These are phyloP conservation scores for Aphidius gifuensis DNA, from an alignment of 1,140 invertebrate species.

Conservation along the genomic window DNA sequence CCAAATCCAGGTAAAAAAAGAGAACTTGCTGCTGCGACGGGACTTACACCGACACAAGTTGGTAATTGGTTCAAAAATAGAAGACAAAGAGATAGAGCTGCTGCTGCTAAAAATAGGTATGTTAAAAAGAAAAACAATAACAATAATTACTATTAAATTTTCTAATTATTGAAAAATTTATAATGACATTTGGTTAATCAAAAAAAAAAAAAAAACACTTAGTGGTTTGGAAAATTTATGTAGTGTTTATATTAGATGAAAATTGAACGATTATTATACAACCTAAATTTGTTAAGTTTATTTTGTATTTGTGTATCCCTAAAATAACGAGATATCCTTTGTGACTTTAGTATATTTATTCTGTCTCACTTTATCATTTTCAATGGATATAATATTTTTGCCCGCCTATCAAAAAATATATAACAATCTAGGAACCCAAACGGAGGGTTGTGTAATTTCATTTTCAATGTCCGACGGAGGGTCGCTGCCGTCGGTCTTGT, in stretches of 20 bases:
- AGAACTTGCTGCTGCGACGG: slow-evolving; percentile 94
- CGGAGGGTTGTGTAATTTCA: slow-evolving; percentile 55
- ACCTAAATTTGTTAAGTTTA: too few relatives aligned
- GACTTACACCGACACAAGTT: slow-evolving; percentile 97
- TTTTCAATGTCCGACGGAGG: slow-evolving; percentile 55
- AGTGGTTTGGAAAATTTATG: too few relatives aligned
- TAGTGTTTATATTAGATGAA: too few relatives aligned
- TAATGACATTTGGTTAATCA: background rate
- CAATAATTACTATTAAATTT: background rate
- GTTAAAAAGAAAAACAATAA: slow-evolving; percentile 34
- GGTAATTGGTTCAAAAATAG: slow-evolving; percentile 99
- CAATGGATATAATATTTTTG: background rate
- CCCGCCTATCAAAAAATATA: slow-evolving; percentile 14
- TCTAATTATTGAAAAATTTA: background rate
- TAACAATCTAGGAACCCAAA: background rate
- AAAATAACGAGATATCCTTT: too few relatives aligned
- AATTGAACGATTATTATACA: too few relatives aligned
- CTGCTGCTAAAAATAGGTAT: slow-evolving; percentile 98
- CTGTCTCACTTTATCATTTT: background rate
- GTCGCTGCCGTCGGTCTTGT: slow-evolving; percentile 49
- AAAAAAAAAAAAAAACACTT: too few relatives aligned
- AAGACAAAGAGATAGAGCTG: slow-evolving; percentile 94
- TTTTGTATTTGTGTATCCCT: too few relatives aligned
- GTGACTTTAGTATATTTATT: too few relatives aligned
- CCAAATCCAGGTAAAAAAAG: slow-evolving; percentile 98